Evolutionary conservation across 2,888 invertebrate genomes (phyloP).

Genomic region (Nezara viridula): DNA sequence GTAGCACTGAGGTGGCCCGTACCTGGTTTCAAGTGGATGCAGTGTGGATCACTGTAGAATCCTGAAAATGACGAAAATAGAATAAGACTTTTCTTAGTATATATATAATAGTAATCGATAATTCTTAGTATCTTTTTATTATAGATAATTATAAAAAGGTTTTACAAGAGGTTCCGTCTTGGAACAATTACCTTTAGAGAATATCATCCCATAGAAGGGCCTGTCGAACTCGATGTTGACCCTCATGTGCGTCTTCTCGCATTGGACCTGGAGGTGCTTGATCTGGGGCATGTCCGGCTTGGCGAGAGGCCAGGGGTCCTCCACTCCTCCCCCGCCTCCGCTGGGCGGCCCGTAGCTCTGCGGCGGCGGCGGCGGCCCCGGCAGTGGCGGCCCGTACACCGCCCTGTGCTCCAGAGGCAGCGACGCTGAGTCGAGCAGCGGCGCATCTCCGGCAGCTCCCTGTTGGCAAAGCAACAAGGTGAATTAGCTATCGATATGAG

Average conservation of each 20-base stretch:
- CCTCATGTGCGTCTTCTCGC: slow-evolving; percentile 94
- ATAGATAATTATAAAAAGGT: background rate
- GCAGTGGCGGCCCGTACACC: slow-evolving; percentile 67
- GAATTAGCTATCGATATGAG: background rate
- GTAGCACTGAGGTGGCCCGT: slow-evolving; percentile 88
- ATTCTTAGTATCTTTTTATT: background rate
- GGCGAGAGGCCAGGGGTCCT: slow-evolving; percentile 86
- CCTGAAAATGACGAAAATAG: slow-evolving; percentile 68
- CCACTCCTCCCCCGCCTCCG: slow-evolving; percentile 70
- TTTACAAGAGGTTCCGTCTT: background rate
- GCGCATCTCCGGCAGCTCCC: slow-evolving; percentile 66
- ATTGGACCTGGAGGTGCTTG: slow-evolving; percentile 91
- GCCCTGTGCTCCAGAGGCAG: slow-evolving; percentile 67
- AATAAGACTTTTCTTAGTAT: background rate
- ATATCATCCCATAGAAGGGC: slow-evolving; percentile 95
- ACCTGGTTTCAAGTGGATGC: slow-evolving; percentile 91
- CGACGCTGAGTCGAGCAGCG: slow-evolving; percentile 65
- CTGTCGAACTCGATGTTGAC: slow-evolving; percentile 94
- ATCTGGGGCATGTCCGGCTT: slow-evolving; percentile 94
- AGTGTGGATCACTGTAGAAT: slow-evolving; percentile 92
- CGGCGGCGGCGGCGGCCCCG: slow-evolving; percentile 62
- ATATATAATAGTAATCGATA: too few species aligned
- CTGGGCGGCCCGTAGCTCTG: slow-evolving; percentile 67
- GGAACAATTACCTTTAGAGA: slow-evolving; percentile 85
- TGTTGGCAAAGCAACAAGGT: slow-evolving; percentile 55